Percentiles rank a stretch among this genome's conserved stretches.
Conservation (phyloP, 2,797 vertebrate genomes). For the Crenuchus spilurus region DNA sequence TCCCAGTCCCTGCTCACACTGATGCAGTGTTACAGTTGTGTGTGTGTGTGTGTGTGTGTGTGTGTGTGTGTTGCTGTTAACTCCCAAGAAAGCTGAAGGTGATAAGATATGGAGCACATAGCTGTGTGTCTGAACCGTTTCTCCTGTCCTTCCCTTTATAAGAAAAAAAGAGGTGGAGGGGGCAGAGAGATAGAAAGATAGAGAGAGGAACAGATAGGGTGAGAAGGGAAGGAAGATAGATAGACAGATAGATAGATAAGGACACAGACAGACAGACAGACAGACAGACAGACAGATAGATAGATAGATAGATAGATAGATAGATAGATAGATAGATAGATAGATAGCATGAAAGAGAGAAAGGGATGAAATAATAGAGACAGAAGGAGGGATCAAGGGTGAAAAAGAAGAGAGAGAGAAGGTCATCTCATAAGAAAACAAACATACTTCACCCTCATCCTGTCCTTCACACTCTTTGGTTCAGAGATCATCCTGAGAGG, state of each 20-base stretch:
- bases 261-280: background rate
- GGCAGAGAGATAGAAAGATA: conserved; percentile 9
- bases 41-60: conserved; percentile 59
- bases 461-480: conserved; percentile 8
- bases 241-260: background rate
- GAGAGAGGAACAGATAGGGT: background rate
- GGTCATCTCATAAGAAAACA: conserved; percentile 26
- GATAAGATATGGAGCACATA: conserved; percentile 54
- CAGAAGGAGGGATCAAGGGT: background rate
- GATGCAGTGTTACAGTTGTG: conserved; percentile 47
- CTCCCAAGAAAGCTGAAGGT: conserved; percentile 49
- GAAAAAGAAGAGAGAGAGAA: background rate
- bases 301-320: background rate
- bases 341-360: too few species aligned
- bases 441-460: conserved; percentile 15
- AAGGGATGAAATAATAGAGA: too few species aligned
- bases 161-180: conserved; percentile 1
- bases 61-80: conserved; percentile 56
- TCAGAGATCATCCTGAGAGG: conserved; percentile 25
- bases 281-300: conserved; percentile 11
- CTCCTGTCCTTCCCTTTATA: conserved; percentile 45
- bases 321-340: background rate
- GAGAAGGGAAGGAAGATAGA: background rate
- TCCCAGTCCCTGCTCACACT: conserved; percentile 55
- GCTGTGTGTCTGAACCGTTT: conserved; percentile 49